Conservation (phyloP, 2,888 invertebrate genomes). For the Euzetes globulus region DNA sequence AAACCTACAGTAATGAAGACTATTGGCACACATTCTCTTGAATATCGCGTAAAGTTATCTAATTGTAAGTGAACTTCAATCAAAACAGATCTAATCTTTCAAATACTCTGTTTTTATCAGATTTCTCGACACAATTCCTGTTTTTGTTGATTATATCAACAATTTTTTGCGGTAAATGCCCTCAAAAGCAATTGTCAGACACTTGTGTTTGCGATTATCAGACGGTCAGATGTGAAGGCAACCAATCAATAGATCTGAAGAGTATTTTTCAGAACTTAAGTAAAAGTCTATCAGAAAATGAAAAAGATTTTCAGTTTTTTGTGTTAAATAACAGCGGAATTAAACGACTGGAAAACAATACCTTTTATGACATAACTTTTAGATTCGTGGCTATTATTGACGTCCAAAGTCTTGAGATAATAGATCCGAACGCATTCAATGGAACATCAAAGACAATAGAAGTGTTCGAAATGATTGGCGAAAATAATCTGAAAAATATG, state of each 20-base stretch:
- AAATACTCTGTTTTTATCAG: not conserved
- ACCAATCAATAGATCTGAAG: not conserved
- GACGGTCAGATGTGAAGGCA: conserved; percentile 14
- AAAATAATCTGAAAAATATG: not conserved
- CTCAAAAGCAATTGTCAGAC: not conserved
- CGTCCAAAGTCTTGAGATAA: not conserved
- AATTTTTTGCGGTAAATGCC: not conserved
- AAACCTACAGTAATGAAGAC: too few relatives aligned
- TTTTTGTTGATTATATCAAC: not conserved
- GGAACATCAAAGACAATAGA: not conserved
- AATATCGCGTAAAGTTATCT: too few relatives aligned
- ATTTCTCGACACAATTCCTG: not conserved
- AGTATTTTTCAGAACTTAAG: not conserved
- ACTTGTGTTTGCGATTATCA: not conserved
- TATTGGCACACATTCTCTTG: too few relatives aligned
- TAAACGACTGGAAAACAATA: not conserved
- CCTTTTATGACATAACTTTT: conserved; percentile 3
- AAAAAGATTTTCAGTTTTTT: conserved; percentile 15
- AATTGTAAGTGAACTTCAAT: too few relatives aligned
- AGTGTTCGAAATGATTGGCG: conserved; percentile 14
- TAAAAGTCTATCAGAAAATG: not conserved
- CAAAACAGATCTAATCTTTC: too few relatives aligned
- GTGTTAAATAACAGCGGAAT: not conserved
- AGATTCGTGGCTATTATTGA: not conserved
- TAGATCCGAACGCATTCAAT: not conserved